Base-by-base conservation (phyloP, 2,888 invertebrate genomes). In the Pteria penguin region DNA sequence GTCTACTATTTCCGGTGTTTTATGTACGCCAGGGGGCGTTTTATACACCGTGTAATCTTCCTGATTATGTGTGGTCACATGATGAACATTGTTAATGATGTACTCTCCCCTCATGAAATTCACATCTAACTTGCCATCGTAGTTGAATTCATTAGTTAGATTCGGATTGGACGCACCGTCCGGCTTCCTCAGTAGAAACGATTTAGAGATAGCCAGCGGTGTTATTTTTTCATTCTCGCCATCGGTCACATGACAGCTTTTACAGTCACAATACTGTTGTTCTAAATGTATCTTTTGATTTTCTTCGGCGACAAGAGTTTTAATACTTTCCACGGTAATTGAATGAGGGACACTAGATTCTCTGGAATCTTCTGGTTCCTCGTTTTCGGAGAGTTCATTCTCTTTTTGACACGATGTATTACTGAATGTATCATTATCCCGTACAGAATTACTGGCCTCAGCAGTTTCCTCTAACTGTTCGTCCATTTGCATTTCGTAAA, bases 121-220 rank as follows among this genome's bases (percentile, higher is more conserved):
- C 54, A 76, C 76, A 58, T 82, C 79, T 45, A 76, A 77, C 65
- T 79, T 79, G 54, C 79, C 79, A 75, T 84, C 79, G 29, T 78
- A 66, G 69, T 82, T 84, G 52, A 81, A 77, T 78, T 85, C 86
- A 78, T 83, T 83, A 22, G 82, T 80, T 86, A 97, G 93, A 93
- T 97, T 97, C 24, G 97, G 97, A 94, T 97, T 97, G 29, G 97
- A 97, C 67, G 97, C 97, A 62, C 97, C 97, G 88, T 97, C 97
- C 4, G 97, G 97, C 93, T 86, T 88, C 57, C 89, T 76, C 27
- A 85, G 84, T 58, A 88, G 54, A 14, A 57, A 68, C 55, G 68
- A 57, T 58, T 68, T 68, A n/a, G 55, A 27, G 14, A 55, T 68
- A 31, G 32, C 68, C n/a, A 52, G 33, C 32, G 52, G 31, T 57